Evolutionary conservation across 30 jellyfish, hydroid and myxozoan species (phyloP), one percentile per base, ranked within the genome.

Genomic region (Chironex yamaguchii): DNA sequence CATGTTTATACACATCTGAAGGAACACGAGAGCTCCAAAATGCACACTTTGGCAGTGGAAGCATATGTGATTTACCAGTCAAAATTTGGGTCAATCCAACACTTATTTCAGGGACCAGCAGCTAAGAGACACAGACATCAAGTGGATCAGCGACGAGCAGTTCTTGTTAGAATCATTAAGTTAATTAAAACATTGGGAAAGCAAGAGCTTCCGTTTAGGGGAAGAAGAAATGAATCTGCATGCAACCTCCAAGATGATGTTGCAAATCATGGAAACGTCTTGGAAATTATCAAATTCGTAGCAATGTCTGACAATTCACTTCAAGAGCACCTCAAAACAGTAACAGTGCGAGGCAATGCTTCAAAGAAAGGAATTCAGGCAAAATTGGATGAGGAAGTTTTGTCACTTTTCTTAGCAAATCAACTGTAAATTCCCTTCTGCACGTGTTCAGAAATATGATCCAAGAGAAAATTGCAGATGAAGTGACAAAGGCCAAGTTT

Each of bases 11-110:
- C 79, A 20, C 79, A 66, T 3, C 79, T 66, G 67, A 66, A 23
- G 67, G 79, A 70, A 33, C 78, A 30, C 22, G 84, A 70, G 30
- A 31, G 6, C 75, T 29, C 22, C 6, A 31, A 70, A 35, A 72
- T 36, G 34, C 85, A 72, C 74, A 72, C 73, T 32, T 34, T 50
- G 42, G 85, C 85, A 34, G 78, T 72, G 73, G 79, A 72, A 42
- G 79, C 85, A 25, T 72, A 72, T 50, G 49, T 72, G 85, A 36
- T 34, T 36, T 48, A 72, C 85, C 80, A 13, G 73, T 72, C 85
- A 53, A 72, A 72, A 72, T 72, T 53, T 35, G 85, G 79, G 42
- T 17, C 85, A 34, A 72, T 72, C 73, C 74, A 2, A 72, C 84
- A 27, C 84, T 25, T 22, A 31, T 58, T 22, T 4, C 12, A 31